Percentiles rank a stretch among this genome's conserved stretches.
phyloP scores from a whole-genome alignment of 2,888 invertebrate species.

The Nephrotoma appendiculata region DNA sequence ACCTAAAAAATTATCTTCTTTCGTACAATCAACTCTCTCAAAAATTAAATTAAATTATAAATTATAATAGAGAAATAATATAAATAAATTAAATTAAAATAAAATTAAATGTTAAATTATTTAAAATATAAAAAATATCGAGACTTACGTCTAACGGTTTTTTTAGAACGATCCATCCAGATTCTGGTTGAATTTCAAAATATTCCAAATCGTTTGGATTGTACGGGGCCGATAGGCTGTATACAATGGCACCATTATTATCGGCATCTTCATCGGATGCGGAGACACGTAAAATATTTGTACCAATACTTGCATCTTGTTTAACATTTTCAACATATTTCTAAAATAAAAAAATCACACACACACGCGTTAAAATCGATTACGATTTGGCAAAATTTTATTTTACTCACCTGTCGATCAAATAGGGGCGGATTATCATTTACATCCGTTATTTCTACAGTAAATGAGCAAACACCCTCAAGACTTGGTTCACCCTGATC shows the following conservation, averaged over 20 bases:
- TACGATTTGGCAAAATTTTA: neutral
- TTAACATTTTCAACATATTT: slow-evolving; percentile 96
- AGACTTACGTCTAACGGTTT: slow-evolving; percentile 94
- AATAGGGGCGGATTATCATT: slow-evolving; percentile 95
- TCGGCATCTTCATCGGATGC: slow-evolving; percentile 96
- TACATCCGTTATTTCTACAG: slow-evolving; percentile 93
- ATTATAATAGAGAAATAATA: neutral
- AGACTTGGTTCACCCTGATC: slow-evolving; percentile 97
- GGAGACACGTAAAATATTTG: slow-evolving; percentile 85
- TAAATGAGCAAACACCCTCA: slow-evolving; percentile 97
- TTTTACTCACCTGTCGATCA: slow-evolving; percentile 72
- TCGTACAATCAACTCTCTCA: neutral
- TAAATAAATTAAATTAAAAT: neutral
- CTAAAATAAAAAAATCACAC: slow-evolving; percentile 40
- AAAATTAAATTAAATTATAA: neutral
- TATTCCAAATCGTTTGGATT: slow-evolving; percentile 84
- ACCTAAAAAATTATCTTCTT: slow-evolving; percentile 3
- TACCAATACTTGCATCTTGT: slow-evolving; percentile 91
- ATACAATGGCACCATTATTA: slow-evolving; percentile 89
- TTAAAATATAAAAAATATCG: neutral
- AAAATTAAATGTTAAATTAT: slow-evolving; percentile 18
- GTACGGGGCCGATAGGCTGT: slow-evolving; percentile 77
- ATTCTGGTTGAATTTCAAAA: slow-evolving; percentile 92
- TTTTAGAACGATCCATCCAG: slow-evolving; percentile 92
- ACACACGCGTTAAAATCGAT: too few relatives aligned